Conservation (phyloP, 2,797 vertebrate species). For the Cheirogaleus major region DNA sequence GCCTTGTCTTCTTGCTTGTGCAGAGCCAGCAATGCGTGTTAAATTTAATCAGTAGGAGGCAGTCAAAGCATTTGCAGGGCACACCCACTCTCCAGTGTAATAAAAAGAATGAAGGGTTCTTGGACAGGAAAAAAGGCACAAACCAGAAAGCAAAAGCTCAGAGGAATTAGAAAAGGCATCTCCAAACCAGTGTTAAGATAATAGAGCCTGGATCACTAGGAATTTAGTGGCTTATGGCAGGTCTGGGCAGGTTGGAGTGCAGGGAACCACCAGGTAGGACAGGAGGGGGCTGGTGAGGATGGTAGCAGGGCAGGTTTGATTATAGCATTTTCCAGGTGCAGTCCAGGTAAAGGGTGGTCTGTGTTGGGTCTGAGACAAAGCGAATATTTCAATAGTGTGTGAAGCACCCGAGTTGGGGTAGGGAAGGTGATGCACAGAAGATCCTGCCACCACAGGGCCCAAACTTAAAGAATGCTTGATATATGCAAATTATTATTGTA, state of each 20-base stretch:
- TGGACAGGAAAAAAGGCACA: not conserved
- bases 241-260: slow-evolving; percentile 41
- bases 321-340: not conserved
- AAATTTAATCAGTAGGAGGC: not conserved
- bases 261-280: not conserved
- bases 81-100: not conserved
- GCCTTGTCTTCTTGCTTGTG: not conserved
- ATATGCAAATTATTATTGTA: not conserved
- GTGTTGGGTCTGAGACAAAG: not conserved
- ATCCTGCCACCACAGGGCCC: not conserved
- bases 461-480: not conserved
- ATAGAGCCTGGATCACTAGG: not conserved
- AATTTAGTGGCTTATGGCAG: not conserved
- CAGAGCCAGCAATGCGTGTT: no score
- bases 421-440: not conserved
- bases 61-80: not conserved
- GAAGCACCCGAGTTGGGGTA: not conserved
- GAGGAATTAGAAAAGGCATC: slow-evolving; percentile 38
- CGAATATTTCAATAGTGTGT: not conserved
- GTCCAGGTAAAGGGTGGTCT: not conserved
- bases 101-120: not conserved
- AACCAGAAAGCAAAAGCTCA: slow-evolving; percentile 10
- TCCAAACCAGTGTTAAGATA: slow-evolving; percentile 22
- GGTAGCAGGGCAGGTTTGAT: not conserved
- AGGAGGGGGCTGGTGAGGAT: not conserved